A percentile compares a stretch with the other conserved stretches of the same genome.
Conservation (phyloP, 2,113 vertebrate species). For the Numida meleagris region DNA sequence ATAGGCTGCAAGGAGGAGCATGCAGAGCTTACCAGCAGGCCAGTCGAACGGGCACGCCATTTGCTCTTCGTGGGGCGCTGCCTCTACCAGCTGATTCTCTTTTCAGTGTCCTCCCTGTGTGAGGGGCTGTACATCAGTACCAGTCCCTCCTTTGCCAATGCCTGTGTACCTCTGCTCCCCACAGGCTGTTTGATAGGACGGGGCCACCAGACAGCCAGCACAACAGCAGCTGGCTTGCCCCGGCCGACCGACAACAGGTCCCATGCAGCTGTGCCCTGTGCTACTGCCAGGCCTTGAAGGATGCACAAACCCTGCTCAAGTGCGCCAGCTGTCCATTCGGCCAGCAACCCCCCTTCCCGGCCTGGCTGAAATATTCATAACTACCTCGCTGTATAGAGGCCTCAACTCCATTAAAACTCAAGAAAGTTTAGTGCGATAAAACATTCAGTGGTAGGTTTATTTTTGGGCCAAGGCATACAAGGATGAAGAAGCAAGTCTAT, state of each 20-base stretch:
- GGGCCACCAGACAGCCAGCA: neutral
- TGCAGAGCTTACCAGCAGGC: neutral
- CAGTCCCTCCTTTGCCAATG: neutral
- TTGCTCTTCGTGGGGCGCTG: neutral
- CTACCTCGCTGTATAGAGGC: neutral
- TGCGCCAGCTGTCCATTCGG: neutral
- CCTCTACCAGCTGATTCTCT: neutral
- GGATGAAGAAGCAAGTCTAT: conserved; percentile 7
- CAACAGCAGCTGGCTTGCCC: fast-evolving
- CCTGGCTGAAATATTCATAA: conserved; percentile 59
- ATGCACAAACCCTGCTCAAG: neutral
- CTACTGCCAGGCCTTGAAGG: neutral
- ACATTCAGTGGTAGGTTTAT: conserved; percentile 56
- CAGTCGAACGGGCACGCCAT: neutral
- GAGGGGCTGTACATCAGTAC: neutral
- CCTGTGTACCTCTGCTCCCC: neutral
- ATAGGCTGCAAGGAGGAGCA: neutral
- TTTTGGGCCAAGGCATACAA: conserved; percentile 26
- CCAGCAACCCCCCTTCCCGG: neutral
- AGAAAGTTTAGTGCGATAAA: conserved; percentile 47
- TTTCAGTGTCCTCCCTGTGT: neutral
- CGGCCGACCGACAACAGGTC: neutral
- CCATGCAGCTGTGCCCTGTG: neutral
- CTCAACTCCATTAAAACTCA: conserved; percentile 45
- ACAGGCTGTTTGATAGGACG: neutral